Conservation (phyloP, 2,888 invertebrate species). For the Xestoiulus laeticollis region DNA sequence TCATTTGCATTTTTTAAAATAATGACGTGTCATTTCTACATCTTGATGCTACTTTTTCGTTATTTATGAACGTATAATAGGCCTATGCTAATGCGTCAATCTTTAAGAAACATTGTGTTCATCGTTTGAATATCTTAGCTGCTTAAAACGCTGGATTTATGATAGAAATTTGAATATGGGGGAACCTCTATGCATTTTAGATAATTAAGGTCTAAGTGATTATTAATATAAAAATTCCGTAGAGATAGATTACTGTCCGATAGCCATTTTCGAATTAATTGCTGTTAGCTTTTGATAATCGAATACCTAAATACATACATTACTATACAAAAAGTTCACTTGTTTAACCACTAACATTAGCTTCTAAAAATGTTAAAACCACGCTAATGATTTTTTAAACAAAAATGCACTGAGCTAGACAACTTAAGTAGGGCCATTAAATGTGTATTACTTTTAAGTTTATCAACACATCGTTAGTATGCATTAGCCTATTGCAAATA, state of each 20-base stretch:
- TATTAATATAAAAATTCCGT: not conserved
- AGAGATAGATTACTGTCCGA: not conserved
- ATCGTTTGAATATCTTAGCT: constrained; percentile 31
- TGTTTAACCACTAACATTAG: not conserved
- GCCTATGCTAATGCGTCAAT: constrained; percentile 14
- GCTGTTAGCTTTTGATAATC: not conserved
- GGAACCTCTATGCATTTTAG: not conserved
- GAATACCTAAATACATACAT: not conserved
- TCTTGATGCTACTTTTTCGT: constrained; percentile 35
- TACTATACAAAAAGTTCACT: not conserved
- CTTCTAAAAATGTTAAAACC: too few relatives aligned
- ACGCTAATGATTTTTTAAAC: too few relatives aligned
- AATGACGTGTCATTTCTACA: constrained; percentile 41
- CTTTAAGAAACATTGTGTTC: constrained; percentile 41
- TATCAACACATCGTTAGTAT: too few relatives aligned
- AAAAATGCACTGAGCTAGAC: too few relatives aligned
- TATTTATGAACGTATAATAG: not conserved
- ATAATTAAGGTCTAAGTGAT: not conserved
- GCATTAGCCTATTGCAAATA: too few relatives aligned
- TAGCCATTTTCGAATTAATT: not conserved
- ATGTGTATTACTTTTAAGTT: too few relatives aligned
- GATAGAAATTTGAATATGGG: not conserved
- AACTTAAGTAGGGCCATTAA: too few relatives aligned
- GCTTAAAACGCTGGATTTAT: constrained; percentile 24
- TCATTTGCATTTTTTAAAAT: constrained; percentile 40